Percentiles rank a stretch among this genome's conserved stretches.
Evolutionary conservation across 2,888 invertebrate genomes (phyloP).

Genomic region (Tolmerus cingulatus): DNA sequence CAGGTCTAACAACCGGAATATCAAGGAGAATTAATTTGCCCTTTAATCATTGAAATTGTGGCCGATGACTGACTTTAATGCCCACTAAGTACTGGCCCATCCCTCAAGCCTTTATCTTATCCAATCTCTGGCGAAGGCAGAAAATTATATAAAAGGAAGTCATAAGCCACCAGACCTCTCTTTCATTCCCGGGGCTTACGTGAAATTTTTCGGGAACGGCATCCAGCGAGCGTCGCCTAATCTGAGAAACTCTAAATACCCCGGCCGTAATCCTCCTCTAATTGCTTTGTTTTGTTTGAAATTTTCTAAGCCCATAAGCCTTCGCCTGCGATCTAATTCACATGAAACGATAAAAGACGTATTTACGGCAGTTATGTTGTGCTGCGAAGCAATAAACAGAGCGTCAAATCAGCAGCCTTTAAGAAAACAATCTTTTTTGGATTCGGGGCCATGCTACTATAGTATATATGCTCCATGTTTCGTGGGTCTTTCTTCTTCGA

Average conservation of each 20-base stretch:
- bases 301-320: conserved; percentile 26
- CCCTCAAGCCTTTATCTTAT: not conserved
- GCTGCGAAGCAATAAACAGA: conserved; percentile 24
- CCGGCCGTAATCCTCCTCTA: conserved; percentile 13
- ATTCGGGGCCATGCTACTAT: not conserved
- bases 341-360: conserved; percentile 16
- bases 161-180: not conserved
- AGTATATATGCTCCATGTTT: not conserved
- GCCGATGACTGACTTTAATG: not conserved
- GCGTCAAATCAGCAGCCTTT: conserved; percentile 30
- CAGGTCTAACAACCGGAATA: not conserved
- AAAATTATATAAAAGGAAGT: not conserved
- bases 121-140: not conserved
- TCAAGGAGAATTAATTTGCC: not conserved
- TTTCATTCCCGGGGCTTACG: not conserved
- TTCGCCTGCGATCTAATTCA: not conserved
- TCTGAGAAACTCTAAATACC: conserved; percentile 7
- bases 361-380: not conserved
- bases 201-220: not conserved
- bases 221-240: not conserved
- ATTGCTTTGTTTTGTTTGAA: conserved; percentile 35
- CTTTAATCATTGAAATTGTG: not conserved
- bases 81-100: not conserved
- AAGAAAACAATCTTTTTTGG: conserved; percentile 22
- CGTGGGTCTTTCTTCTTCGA: not conserved